Evolutionary conservation across 2,888 invertebrate species (phyloP).

Genomic region (Agriotes lineatus): DNA sequence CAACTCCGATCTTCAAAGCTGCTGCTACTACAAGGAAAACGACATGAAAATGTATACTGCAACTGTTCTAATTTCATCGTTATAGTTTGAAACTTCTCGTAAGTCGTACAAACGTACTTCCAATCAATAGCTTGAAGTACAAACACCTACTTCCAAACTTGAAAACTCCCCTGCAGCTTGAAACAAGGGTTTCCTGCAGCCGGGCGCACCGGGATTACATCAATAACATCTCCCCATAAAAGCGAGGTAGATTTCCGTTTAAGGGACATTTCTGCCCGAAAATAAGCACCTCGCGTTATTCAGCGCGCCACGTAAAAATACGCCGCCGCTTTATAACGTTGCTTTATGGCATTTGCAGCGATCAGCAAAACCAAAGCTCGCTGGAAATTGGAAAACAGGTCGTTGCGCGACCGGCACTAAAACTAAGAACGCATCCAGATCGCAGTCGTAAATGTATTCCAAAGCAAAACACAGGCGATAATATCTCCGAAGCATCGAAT

Average conservation of each 20-base stretch:
- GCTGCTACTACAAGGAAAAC: too few relatives aligned
- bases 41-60: too few relatives aligned
- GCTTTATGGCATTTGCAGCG: conserved; percentile 36
- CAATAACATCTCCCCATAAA: conserved; percentile 21
- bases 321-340: conserved; percentile 28
- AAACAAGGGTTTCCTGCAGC: not conserved
- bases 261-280: not conserved
- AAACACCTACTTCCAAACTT: not conserved
- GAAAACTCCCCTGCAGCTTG: too few relatives aligned
- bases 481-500: conserved; percentile 43
- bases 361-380: conserved; percentile 33
- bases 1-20: too few relatives aligned
- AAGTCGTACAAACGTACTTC: too few relatives aligned
- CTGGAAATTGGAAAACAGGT: conserved; percentile 42
- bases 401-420: conserved; percentile 39
- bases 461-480: conserved; percentile 43
- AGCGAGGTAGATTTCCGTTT: conserved; percentile 10
- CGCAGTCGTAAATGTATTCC: conserved; percentile 41
- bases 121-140: too few relatives aligned
- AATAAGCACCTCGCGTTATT: conserved; percentile 27
- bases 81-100: too few relatives aligned
- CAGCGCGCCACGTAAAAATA: conserved; percentile 24
- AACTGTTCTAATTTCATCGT: too few relatives aligned
- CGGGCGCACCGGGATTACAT: not conserved
- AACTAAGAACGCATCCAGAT: conserved; percentile 40